Percentiles rank a stretch among this genome's conserved stretches.
These are phyloP conservation scores for Agrypnia vestita DNA, from an alignment of 1,140 invertebrate genomes.

Conservation along the genomic window DNA sequence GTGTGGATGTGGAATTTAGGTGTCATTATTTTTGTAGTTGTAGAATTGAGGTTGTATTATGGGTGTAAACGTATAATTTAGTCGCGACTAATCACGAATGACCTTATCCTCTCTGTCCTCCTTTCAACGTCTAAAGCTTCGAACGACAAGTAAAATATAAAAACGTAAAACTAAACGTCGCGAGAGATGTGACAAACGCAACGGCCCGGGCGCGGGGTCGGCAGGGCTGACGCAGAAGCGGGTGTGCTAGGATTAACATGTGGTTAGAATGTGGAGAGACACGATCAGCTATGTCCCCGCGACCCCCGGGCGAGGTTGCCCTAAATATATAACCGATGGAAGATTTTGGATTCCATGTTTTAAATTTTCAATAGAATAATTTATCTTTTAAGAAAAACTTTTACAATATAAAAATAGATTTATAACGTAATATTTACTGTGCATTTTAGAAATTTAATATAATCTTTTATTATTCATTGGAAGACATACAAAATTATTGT, in stretches of 20 bases:
- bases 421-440: slow-evolving; percentile 40
- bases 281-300: too few relatives aligned
- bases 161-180: slow-evolving; percentile 32
- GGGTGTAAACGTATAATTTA: too few relatives aligned
- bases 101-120: background rate
- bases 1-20: too few relatives aligned
- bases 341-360: slow-evolving; percentile 52
- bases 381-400: slow-evolving; percentile 33
- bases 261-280: slow-evolving; percentile 12
- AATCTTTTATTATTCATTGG: slow-evolving; percentile 50
- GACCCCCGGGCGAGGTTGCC: background rate
- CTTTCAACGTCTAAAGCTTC: slow-evolving; percentile 24
- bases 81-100: slow-evolving; percentile 4
- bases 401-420: slow-evolving; percentile 50
- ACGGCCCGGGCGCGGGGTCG: background rate
- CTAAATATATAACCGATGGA: slow-evolving; percentile 44
- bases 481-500: slow-evolving; percentile 53
- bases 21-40: too few relatives aligned
- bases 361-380: slow-evolving; percentile 48
- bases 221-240: background rate
- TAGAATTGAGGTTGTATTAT: too few relatives aligned
- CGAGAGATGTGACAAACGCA: slow-evolving; percentile 1
- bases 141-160: slow-evolving; percentile 29
- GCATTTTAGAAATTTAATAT: slow-evolving; percentile 42
- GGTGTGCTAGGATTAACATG: slow-evolving; percentile 15